phyloP scores from a whole-genome alignment of 2,888 invertebrate genomes.

The Aphrophora alni region DNA sequence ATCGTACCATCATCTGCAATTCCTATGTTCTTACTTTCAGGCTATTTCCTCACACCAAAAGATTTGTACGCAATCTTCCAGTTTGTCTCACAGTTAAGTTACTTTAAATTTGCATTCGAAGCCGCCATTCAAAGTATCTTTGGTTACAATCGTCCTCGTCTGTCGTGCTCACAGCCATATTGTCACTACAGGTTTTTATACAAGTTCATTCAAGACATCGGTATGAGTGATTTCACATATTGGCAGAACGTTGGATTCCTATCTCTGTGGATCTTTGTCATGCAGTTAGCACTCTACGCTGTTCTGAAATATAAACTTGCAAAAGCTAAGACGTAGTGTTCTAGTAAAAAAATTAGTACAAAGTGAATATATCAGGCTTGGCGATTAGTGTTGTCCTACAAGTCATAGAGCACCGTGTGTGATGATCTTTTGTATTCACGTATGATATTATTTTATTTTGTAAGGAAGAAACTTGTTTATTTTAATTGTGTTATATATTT shows the following conservation, averaged over 20 bases:
- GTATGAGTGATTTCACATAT: slow-evolving; percentile 73
- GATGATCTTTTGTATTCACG: too few species aligned
- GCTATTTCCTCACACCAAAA: slow-evolving; percentile 92
- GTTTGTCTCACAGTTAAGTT: slow-evolving; percentile 89
- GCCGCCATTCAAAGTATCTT: slow-evolving; percentile 92
- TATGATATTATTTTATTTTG: too few species aligned
- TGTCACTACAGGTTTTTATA: slow-evolving; percentile 54
- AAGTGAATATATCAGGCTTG: too few species aligned
- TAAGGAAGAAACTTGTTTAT: too few species aligned
- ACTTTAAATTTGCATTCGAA: slow-evolving; percentile 90
- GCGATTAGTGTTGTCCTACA: too few species aligned
- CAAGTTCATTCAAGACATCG: slow-evolving; percentile 77
- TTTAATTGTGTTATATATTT: too few species aligned
- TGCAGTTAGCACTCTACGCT: slow-evolving; percentile 21
- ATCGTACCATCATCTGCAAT: slow-evolving; percentile 90
- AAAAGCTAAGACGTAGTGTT: slow-evolving; percentile 19
- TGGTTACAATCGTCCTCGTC: slow-evolving; percentile 79
- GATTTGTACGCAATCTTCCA: slow-evolving; percentile 87
- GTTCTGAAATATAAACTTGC: slow-evolving; percentile 20
- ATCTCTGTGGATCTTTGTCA: slow-evolving; percentile 1
- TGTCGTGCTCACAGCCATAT: slow-evolving; percentile 76
- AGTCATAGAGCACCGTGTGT: too few species aligned
- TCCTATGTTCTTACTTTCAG: slow-evolving; percentile 90
- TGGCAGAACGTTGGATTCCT: slow-evolving; percentile 28
- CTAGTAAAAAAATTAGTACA: too few species aligned